Percentiles rank a stretch among this genome's conserved stretches.
These are phyloP conservation scores for Drosophila lowei DNA, from an alignment of 1,140 invertebrate species.

Conservation along the genomic window DNA sequence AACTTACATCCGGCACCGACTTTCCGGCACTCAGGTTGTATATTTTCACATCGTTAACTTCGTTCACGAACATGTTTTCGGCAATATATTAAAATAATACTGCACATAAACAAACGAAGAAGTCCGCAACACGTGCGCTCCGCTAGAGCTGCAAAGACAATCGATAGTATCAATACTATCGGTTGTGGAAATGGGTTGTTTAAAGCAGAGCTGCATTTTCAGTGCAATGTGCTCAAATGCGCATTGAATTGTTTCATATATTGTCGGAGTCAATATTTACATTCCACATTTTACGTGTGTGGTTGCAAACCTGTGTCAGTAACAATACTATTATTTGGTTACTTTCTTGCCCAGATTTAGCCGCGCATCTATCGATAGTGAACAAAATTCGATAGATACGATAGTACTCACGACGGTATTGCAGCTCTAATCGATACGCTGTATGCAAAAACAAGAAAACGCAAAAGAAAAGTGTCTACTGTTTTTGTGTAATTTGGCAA, in stretches of 20 bases:
- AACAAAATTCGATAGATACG: too few relatives aligned
- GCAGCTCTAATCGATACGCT: too few relatives aligned
- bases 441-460: slow-evolving; percentile 29
- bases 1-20: slow-evolving; percentile 96
- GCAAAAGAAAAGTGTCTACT: slow-evolving; percentile 33
- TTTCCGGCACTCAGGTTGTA: slow-evolving; percentile 98
- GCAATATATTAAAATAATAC: slow-evolving; percentile 37
- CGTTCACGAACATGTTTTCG: slow-evolving; percentile 89
- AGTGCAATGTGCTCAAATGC: too few relatives aligned
- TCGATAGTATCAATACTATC: not conserved
- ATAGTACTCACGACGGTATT: too few relatives aligned
- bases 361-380: too few relatives aligned
- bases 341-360: too few relatives aligned
- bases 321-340: too few relatives aligned
- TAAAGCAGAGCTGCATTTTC: not conserved
- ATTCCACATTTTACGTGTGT: too few relatives aligned
- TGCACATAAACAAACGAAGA: slow-evolving; percentile 60
- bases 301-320: too few relatives aligned
- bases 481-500: slow-evolving; percentile 16
- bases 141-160: not conserved
- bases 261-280: not conserved
- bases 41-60: slow-evolving; percentile 97
- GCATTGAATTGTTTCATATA: too few relatives aligned
- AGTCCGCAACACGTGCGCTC: slow-evolving; percentile 51
- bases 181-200: not conserved